These are phyloP conservation scores for Dendronephthya gigantea DNA, from an alignment of 64 coral and sea anemone genomes.

Conservation along the genomic window DNA sequence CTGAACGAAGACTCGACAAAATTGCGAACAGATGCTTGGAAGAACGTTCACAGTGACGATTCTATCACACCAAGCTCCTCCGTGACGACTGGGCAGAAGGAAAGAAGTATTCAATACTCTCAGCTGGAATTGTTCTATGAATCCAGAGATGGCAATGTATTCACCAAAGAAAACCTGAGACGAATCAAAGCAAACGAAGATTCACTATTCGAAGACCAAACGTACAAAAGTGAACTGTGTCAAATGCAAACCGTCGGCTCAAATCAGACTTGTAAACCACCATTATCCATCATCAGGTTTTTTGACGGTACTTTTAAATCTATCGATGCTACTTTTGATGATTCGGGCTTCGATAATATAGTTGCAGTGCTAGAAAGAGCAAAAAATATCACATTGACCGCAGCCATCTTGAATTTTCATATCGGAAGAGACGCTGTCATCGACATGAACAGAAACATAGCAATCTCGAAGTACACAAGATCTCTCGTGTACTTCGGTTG, in stretches of 20 bases:
- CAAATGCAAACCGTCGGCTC: constrained; percentile 35
- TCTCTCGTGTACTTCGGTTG: background rate
- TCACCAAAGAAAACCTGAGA: constrained; percentile 55
- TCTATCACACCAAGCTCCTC: constrained; percentile 56
- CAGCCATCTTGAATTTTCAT: constrained; percentile 71
- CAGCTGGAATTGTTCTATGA: constrained; percentile 79
- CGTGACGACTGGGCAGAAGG: constrained; percentile 48
- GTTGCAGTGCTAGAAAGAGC: constrained; percentile 34
- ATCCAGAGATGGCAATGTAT: constrained; percentile 53
- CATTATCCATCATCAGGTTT: constrained; percentile 54
- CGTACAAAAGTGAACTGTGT: constrained; percentile 71
- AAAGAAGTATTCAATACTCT: constrained; percentile 52
- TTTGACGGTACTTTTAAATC: constrained; percentile 69
- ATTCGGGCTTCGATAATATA: constrained; percentile 59
- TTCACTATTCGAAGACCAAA: constrained; percentile 48
- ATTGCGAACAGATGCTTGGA: constrained; percentile 80
- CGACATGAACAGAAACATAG: background rate
- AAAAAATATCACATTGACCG: constrained; percentile 34
- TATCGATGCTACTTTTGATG: constrained; percentile 41
- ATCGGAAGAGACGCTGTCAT: constrained; percentile 53
- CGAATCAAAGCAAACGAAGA: constrained; percentile 48
- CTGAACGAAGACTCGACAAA: constrained; percentile 72
- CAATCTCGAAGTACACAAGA: background rate
- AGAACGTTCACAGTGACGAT: constrained; percentile 60
- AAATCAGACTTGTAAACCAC: constrained; percentile 16